Base-by-base conservation (phyloP, 2,888 invertebrate species). In the Nomada lathburiana region DNA sequence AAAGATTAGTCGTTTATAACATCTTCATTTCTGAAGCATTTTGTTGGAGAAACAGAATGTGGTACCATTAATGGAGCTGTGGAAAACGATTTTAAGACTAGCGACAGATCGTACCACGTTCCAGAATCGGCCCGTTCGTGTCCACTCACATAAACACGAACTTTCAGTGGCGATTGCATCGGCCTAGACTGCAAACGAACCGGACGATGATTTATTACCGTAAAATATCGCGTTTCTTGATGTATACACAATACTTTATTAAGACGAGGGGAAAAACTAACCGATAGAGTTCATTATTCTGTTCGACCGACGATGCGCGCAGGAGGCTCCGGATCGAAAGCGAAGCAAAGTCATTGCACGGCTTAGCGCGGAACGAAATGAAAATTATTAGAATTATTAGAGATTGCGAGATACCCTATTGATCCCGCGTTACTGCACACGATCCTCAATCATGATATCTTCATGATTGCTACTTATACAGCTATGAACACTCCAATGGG, bases 371-470 rank as follows among this genome's bases (percentile, higher is more conserved):
- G 55, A 82, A 77, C 70, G 65, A 75, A 86, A 87, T 86, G 87
- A 90, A 90, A 86, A 90, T 90, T 88, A 88, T 90, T 85, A 76
- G 86, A 90, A 85, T 89, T 86, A 87, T 91, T 85, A 87, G 86
- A 88, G 90, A 90, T 91, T 76, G 52, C 69, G 80, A 82, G 90
- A 90, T 90, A 90, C 80, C 90, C 90, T 87, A 74, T 82, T 85
- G 89, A 90, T 89, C 87, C 83, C 76, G 47, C n/a, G 80, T 81
- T 84, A 75, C 74, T 44, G 44, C 72, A 76, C 50, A 79, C 53
- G 79, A 63, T 76, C 84, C 82, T 62, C 72, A 68, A 26, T 20
- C 50, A 62, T 65, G 74, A 76, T 83, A 77, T 62, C 53, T 18
- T 36, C 55, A 71, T 52, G 76, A 71, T 63, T 71, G 72, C 52